phyloP scores from a whole-genome alignment of 2,888 invertebrate genomes.

The Lasioglossum villosulum region DNA sequence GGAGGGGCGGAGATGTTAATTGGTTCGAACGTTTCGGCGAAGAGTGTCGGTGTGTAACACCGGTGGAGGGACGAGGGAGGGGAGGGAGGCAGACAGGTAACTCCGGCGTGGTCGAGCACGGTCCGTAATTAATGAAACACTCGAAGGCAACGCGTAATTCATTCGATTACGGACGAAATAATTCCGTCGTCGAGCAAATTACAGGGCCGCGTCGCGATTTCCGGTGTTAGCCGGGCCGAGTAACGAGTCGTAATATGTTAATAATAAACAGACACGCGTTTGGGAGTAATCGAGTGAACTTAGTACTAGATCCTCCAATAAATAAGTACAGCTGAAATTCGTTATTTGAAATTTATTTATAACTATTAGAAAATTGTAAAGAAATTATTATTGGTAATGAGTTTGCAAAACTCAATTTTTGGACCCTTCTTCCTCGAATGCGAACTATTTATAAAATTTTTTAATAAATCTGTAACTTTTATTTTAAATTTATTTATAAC shows the following conservation, averaged over 20 bases:
- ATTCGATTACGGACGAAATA: conserved; percentile 57
- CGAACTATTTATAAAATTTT: no score
- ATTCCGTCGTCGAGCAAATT: conserved; percentile 61
- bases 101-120: conserved; percentile 4
- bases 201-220: conserved; percentile 34
- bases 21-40: conserved; percentile 15
- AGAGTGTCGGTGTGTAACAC: conserved; percentile 19
- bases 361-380: no score
- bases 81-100: not conserved
- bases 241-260: conserved; percentile 67
- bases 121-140: conserved; percentile 53
- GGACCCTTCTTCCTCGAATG: no score
- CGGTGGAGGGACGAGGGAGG: not conserved
- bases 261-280: conserved; percentile 66
- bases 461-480: no score
- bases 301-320: no score
- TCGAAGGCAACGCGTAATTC: conserved; percentile 61
- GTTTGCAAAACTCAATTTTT: no score
- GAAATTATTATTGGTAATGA: no score
- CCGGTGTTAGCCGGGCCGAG: conserved; percentile 25
- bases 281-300: no score
- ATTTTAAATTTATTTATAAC: no score
- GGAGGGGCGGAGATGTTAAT: conserved; percentile 11
- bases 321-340: no score
- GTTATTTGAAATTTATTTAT: no score